A percentile compares a stretch with the other conserved stretches of the same genome.
Conservation (phyloP, 2,888 invertebrate species). For the Cremastinae sp. region DNA sequence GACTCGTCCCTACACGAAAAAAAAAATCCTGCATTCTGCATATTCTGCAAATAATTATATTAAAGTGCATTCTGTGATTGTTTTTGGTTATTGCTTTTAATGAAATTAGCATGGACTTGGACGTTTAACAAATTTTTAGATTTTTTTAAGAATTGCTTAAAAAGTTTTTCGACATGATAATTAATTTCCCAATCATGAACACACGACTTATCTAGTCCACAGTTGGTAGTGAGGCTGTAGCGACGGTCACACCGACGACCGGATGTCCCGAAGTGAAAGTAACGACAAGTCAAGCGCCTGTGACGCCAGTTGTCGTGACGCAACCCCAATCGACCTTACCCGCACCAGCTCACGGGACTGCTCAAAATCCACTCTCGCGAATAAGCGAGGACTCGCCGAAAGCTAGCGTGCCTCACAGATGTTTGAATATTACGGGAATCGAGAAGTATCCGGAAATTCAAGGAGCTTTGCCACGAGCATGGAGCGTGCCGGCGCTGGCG, state of each 20-base stretch:
- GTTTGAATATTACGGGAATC: slow-evolving; percentile 90
- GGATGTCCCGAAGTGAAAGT: slow-evolving; percentile 70
- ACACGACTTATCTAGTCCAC: slow-evolving; percentile 68
- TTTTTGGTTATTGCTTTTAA: not conserved
- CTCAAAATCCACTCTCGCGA: slow-evolving; percentile 75
- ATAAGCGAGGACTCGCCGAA: slow-evolving; percentile 82
- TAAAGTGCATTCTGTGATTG: not conserved
- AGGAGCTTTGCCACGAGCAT: slow-evolving; percentile 86
- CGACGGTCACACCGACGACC: slow-evolving; percentile 62
- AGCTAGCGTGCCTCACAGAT: slow-evolving; percentile 79
- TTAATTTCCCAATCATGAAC: slow-evolving; percentile 50
- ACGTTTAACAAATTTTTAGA: too few relatives aligned
- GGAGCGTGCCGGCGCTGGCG: slow-evolving; percentile 87
- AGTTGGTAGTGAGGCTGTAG: slow-evolving; percentile 71
- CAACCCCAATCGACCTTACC: slow-evolving; percentile 63
- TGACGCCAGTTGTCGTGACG: slow-evolving; percentile 67
- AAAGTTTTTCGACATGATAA: slow-evolving; percentile 7
- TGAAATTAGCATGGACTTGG: too few relatives aligned
- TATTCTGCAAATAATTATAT: not conserved
- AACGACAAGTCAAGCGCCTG: slow-evolving; percentile 63
- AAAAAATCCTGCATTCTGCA: too few relatives aligned
- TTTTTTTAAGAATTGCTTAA: slow-evolving; percentile 9
- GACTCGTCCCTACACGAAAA: too few relatives aligned
- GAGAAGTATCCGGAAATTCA: slow-evolving; percentile 88
- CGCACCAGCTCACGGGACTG: slow-evolving; percentile 46